A percentile compares a stretch with the other conserved stretches of the same genome.
phyloP scores from a whole-genome alignment of 2,797 vertebrate genomes.

The Vespertilio murinus region DNA sequence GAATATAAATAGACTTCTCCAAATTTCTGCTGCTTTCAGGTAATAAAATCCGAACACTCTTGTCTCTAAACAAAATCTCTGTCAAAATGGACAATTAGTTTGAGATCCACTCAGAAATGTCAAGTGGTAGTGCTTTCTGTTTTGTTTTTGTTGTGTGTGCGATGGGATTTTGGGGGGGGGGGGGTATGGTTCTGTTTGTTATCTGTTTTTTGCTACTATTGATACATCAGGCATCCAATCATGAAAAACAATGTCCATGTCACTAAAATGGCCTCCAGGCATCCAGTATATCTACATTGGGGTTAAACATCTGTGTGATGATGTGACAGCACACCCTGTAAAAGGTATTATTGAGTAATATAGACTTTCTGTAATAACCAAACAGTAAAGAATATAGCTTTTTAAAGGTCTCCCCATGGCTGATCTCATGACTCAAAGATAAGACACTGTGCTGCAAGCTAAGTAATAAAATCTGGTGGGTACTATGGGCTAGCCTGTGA shows the following conservation, averaged over 20 bases:
- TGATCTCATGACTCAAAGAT: conserved; percentile 92
- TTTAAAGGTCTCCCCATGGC: conserved; percentile 91
- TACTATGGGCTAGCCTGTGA: conserved; percentile 92
- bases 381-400: conserved; percentile 91
- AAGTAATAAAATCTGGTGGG: conserved; percentile 94
- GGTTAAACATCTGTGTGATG: conserved; percentile 89
- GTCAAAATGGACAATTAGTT: conserved; percentile 84
- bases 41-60: conserved; percentile 86
- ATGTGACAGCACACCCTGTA: conserved; percentile 89
- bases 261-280: conserved; percentile 87
- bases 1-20: conserved; percentile 85
- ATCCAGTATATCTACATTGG: conserved; percentile 87
- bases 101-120: conserved; percentile 84
- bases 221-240: conserved; percentile 88
- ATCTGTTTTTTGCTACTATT: conserved; percentile 79
- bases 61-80: conserved; percentile 86
- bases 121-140: conserved; percentile 60
- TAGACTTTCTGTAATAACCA: conserved; percentile 92
- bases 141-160: background rate
- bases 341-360: conserved; percentile 92
- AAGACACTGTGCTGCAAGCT: conserved; percentile 91
- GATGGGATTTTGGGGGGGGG: conserved; percentile 53
- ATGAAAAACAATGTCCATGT: conserved; percentile 87
- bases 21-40: conserved; percentile 85
- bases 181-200: conserved; percentile 68